A percentile compares a stretch with the other conserved stretches of the same genome.
Conservation (phyloP, 2,888 invertebrate genomes). For the Pedicia rivosa region DNA sequence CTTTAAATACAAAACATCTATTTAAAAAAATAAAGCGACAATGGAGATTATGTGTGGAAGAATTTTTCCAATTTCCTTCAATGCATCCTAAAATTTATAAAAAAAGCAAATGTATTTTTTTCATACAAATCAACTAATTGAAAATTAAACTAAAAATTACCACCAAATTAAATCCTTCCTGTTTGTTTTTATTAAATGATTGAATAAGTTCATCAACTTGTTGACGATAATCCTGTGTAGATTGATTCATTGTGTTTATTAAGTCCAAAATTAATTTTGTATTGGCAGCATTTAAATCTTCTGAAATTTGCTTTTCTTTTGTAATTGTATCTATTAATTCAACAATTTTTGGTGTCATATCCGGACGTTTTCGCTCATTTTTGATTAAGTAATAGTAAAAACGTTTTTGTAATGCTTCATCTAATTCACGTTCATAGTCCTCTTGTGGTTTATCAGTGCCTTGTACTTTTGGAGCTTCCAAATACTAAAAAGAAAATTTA, state of each 20-base stretch:
- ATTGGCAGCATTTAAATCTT: conserved; percentile 1
- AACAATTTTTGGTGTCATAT: background rate
- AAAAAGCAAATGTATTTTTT: too few species aligned
- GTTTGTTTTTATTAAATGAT: background rate
- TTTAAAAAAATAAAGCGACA: background rate
- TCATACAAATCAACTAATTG: too few species aligned
- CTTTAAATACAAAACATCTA: too few species aligned
- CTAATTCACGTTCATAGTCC: conserved; percentile 1
- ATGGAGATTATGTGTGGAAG: conserved; percentile 1
- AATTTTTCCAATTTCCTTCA: too few species aligned
- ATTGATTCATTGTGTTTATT: background rate
- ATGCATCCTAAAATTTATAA: too few species aligned
- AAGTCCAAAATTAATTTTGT: conserved; percentile 3
- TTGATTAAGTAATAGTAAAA: conserved; percentile 1
- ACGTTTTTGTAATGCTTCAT: conserved; percentile 2
- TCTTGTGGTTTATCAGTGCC: background rate
- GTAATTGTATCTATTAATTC: background rate
- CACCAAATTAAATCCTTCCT: background rate
- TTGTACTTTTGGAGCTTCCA: conserved; percentile 1
- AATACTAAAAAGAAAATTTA: too few species aligned
- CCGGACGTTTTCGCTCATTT: background rate
- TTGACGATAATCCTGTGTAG: background rate
- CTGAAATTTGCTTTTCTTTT: background rate
- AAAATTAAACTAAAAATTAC: background rate
- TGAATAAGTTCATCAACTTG: conserved; percentile 1